Evolutionary conservation across 1,140 invertebrate species (phyloP).

Genomic region (Lycorma delicatula): DNA sequence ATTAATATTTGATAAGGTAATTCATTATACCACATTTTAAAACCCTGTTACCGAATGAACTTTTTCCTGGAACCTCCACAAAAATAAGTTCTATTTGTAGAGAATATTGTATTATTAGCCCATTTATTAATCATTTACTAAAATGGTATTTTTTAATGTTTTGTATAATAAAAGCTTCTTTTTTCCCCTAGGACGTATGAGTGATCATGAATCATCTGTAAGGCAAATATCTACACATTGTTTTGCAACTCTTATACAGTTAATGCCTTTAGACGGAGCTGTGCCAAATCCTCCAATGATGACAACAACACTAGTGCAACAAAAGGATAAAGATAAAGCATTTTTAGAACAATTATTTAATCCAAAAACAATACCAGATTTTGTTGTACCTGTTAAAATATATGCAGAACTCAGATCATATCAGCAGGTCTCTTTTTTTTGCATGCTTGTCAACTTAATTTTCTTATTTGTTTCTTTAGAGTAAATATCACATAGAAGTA

Average conservation of each 20-base stretch:
- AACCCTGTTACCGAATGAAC: no score
- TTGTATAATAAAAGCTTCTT: no score
- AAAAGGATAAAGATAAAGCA: conserved; percentile 57
- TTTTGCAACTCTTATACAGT: conserved; percentile 87
- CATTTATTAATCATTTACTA: no score
- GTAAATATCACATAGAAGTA: no score
- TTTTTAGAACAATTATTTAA: conserved; percentile 89
- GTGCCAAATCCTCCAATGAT: conserved; percentile 48
- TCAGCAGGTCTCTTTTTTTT: conserved; percentile 50
- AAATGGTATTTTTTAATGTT: no score
- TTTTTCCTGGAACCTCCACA: no score
- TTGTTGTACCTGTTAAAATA: conserved; percentile 67
- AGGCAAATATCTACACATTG: conserved; percentile 84
- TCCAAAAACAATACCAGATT: conserved; percentile 76
- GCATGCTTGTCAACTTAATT: neutral
- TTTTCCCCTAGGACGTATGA: conserved; percentile 83
- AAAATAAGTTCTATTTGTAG: no score
- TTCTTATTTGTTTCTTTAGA: no score
- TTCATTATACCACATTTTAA: no score
- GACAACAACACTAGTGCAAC: conserved; percentile 40
- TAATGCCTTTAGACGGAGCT: conserved; percentile 85
- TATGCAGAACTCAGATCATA: conserved; percentile 73
- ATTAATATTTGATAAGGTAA: no score
- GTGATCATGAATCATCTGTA: conserved; percentile 73
- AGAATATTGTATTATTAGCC: no score